A percentile compares a stretch with the other conserved stretches of the same genome.
phyloP scores from a whole-genome alignment of 2,888 invertebrate species.

The Synergus itoensis region DNA sequence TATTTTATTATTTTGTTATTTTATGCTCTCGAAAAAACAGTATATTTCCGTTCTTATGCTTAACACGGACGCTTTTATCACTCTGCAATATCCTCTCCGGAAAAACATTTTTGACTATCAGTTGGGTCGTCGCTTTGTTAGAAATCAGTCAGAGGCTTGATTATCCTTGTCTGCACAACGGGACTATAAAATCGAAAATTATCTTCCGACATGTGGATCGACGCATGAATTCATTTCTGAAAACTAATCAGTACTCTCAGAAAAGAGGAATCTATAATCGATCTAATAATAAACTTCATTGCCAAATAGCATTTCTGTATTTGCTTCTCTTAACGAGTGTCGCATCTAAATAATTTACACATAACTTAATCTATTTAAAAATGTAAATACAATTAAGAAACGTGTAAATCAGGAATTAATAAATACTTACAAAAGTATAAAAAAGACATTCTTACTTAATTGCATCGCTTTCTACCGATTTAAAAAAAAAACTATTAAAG shows the following conservation, averaged over 20 bases:
- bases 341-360: background rate
- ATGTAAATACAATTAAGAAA: background rate
- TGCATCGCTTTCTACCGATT: background rate
- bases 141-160: background rate
- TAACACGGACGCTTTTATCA: background rate
- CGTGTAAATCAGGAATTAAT: background rate
- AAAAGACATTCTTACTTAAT: background rate
- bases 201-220: background rate
- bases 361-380: background rate
- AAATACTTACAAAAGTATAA: background rate
- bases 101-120: background rate
- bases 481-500: background rate
- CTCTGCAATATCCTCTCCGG: background rate
- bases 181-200: background rate
- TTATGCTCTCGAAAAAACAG: no score
- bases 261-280: background rate
- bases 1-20: no score
- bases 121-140: background rate
- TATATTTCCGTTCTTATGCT: background rate
- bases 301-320: background rate
- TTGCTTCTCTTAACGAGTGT: background rate
- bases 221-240: background rate
- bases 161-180: background rate
- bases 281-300: background rate
- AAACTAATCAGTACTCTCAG: background rate